phyloP scores from a whole-genome alignment of 2,888 invertebrate genomes.

The Lepidocyrtinus sp. region DNA sequence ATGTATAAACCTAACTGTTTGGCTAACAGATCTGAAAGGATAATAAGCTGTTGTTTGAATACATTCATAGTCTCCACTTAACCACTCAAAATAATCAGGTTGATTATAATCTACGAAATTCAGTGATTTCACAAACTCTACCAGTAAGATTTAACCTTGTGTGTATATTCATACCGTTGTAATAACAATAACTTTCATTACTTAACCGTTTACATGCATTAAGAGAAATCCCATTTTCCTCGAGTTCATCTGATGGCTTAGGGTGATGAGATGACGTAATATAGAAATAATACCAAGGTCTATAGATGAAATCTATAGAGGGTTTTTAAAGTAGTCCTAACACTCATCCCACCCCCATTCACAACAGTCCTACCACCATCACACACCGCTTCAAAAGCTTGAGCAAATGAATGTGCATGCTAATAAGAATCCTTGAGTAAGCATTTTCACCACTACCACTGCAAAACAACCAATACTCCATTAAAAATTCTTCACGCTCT shows the following conservation, averaged over 20 bases:
- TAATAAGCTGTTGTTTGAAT: no score
- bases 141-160: no score
- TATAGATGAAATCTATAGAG: neutral
- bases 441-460: neutral
- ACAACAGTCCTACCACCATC: no score
- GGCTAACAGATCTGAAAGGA: no score
- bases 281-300: no score
- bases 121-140: no score
- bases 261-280: no score
- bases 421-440: conserved; percentile 11
- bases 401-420: neutral
- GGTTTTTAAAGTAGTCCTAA: neutral
- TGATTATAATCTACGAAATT: no score
- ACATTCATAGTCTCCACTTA: no score
- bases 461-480: conserved; percentile 46
- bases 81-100: no score
- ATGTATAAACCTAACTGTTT: no score
- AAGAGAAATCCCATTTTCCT: conserved; percentile 4
- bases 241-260: no score
- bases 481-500: conserved; percentile 53
- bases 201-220: conserved; percentile 10
- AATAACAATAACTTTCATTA: conserved; percentile 1
- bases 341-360: neutral
- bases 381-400: neutral
- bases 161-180: neutral